A percentile compares a stretch with the other conserved stretches of the same genome.
These are phyloP conservation scores for Saccostrea echinata DNA, from an alignment of 1,140 invertebrate species.

Conservation along the genomic window DNA sequence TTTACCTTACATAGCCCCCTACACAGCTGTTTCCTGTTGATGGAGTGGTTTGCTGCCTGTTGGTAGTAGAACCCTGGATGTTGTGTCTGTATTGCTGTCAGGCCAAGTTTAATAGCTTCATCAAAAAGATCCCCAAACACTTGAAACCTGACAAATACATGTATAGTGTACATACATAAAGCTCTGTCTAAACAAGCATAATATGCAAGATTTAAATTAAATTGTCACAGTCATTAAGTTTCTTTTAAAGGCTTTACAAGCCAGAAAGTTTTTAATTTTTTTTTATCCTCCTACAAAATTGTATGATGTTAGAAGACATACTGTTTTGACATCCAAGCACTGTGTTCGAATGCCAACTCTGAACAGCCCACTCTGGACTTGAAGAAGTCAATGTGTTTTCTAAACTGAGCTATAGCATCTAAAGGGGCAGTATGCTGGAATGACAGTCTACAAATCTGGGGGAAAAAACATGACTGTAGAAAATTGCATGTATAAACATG, in stretches of 20 bases:
- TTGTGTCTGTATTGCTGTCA: constrained; percentile 95
- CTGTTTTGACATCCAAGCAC: constrained; percentile 98
- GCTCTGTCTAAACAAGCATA: too few species aligned
- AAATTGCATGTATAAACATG: too few species aligned
- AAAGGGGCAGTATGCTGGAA: constrained; percentile 93
- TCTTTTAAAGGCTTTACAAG: too few species aligned
- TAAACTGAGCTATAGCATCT: constrained; percentile 96
- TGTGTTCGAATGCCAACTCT: constrained; percentile 94
- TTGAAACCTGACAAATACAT: background rate
- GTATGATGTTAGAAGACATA: constrained; percentile 80
- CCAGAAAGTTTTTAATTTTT: too few species aligned
- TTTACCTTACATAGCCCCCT: constrained; percentile 87
- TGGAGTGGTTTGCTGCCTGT: constrained; percentile 92
- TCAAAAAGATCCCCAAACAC: constrained; percentile 96
- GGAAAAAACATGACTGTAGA: constrained; percentile 83
- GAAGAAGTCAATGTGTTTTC: constrained; percentile 93
- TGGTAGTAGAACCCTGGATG: constrained; percentile 98
- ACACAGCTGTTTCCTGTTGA: constrained; percentile 88
- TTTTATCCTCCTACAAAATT: too few species aligned
- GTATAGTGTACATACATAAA: too few species aligned
- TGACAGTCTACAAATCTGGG: constrained; percentile 88
- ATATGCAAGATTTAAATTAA: too few species aligned
- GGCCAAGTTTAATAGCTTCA: constrained; percentile 92
- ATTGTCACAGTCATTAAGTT: too few species aligned
- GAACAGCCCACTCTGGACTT: constrained; percentile 86